Conservation (phyloP, 2,113 vertebrate species). For the Tetrax tetrax region DNA sequence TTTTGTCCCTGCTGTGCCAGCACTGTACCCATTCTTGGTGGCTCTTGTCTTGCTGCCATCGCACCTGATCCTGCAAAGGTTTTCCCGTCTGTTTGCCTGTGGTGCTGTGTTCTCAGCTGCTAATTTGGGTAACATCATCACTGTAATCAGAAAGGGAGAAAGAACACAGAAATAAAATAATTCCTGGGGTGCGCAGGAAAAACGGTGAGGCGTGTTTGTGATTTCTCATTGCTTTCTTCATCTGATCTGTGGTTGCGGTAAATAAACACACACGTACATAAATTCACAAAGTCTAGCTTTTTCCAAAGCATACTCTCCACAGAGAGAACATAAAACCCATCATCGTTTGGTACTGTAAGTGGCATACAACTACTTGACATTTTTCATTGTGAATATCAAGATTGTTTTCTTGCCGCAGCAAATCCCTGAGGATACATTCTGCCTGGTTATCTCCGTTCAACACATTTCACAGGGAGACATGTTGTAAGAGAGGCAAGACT, state of each 20-base stretch:
- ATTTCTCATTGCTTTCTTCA: not conserved
- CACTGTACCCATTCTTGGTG: not conserved
- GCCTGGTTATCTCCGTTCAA: constrained; percentile 33
- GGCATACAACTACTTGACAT: not conserved
- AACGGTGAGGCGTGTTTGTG: not conserved
- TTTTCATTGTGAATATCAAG: constrained; percentile 24
- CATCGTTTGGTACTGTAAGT: not conserved
- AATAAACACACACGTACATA: not conserved
- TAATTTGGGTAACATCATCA: not conserved
- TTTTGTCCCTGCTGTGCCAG: not conserved
- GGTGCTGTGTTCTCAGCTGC: not conserved
- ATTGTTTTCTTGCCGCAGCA: not conserved
- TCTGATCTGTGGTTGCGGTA: not conserved
- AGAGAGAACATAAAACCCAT: not conserved
- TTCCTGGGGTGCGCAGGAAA: not conserved
- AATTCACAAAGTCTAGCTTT: not conserved
- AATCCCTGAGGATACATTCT: not conserved
- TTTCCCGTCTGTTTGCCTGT: not conserved
- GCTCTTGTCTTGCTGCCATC: not conserved
- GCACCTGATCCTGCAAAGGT: not conserved
- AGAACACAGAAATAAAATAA: not conserved
- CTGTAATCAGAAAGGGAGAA: not conserved
- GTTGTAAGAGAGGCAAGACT: not conserved
- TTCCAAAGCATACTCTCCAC: not conserved
- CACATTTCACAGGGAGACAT: not conserved